phyloP scores from a whole-genome alignment of 1,140 invertebrate genomes.

The Bombus affinis region DNA sequence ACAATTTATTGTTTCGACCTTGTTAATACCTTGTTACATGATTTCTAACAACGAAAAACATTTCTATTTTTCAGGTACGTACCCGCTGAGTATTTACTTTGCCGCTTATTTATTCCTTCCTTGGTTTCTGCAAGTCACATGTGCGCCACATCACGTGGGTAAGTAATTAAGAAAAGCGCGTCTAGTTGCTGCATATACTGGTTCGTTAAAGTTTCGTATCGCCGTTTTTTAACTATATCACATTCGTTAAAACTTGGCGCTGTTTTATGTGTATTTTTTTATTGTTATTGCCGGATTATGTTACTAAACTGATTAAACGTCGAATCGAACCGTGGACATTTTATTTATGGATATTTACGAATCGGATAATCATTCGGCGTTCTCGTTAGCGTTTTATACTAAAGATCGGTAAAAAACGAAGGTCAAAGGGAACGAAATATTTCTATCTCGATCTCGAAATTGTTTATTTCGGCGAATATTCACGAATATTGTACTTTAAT shows the following conservation, averaged over 20 bases:
- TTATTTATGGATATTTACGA: background rate
- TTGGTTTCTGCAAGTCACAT: no score
- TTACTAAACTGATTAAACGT: background rate
- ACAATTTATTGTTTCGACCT: background rate
- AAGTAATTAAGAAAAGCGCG: background rate
- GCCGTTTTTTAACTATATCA: background rate
- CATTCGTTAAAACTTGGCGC: background rate
- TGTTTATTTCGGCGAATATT: background rate
- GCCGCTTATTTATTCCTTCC: background rate
- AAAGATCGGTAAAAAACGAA: background rate
- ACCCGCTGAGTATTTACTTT: background rate
- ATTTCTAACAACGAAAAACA: background rate
- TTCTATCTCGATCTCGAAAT: background rate
- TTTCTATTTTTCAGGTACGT: slow-evolving; percentile 1
- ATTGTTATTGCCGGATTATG: background rate
- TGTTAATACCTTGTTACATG: background rate
- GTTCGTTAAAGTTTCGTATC: background rate
- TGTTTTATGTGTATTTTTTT: background rate
- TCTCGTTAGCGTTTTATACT: background rate
- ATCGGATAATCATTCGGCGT: background rate
- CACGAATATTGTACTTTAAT: background rate
- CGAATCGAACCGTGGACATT: background rate
- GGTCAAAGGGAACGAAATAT: background rate
- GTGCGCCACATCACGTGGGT: background rate
- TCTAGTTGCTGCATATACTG: background rate